Percentiles rank a stretch among this genome's conserved stretches.
Evolutionary conservation across 2,113 vertebrate species (phyloP).

Genomic region (Cyphomyrus plagiostoma): DNA sequence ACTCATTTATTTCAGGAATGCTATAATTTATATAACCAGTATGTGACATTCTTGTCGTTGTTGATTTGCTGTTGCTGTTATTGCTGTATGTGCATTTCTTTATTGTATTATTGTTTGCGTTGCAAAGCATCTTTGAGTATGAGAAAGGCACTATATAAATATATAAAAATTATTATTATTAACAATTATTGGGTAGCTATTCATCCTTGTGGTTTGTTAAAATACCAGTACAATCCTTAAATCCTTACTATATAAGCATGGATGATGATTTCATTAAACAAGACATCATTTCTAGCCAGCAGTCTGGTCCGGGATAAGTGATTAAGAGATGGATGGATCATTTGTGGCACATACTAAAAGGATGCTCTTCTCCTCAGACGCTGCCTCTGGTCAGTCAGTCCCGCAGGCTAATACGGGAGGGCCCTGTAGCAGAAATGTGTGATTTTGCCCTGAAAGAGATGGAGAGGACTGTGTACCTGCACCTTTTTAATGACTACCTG

Average conservation of each 20-base stretch:
- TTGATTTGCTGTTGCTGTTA: too few species aligned
- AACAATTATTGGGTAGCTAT: neutral
- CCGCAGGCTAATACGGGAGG: constrained; percentile 80
- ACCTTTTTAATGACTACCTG: constrained; percentile 91
- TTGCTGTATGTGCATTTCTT: too few species aligned
- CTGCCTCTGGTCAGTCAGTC: constrained; percentile 92
- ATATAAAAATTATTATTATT: too few species aligned
- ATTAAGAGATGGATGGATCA: neutral
- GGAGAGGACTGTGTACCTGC: constrained; percentile 75
- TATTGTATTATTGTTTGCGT: too few species aligned
- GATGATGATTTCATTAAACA: neutral
- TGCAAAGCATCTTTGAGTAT: too few species aligned
- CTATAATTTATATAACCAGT: too few species aligned
- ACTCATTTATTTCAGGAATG: too few species aligned
- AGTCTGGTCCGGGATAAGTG: neutral
- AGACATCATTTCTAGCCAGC: neutral
- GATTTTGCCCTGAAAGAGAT: constrained; percentile 76
- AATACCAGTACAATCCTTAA: neutral
- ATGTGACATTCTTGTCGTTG: too few species aligned
- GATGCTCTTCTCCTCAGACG: constrained; percentile 59
- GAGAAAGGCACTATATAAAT: too few species aligned
- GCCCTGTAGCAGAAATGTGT: constrained; percentile 65
- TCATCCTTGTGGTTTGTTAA: neutral
- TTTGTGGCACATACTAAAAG: neutral
- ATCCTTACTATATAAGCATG: neutral